phyloP scores from a whole-genome alignment of 2,113 vertebrate species.

The Halichoerus grypus region DNA sequence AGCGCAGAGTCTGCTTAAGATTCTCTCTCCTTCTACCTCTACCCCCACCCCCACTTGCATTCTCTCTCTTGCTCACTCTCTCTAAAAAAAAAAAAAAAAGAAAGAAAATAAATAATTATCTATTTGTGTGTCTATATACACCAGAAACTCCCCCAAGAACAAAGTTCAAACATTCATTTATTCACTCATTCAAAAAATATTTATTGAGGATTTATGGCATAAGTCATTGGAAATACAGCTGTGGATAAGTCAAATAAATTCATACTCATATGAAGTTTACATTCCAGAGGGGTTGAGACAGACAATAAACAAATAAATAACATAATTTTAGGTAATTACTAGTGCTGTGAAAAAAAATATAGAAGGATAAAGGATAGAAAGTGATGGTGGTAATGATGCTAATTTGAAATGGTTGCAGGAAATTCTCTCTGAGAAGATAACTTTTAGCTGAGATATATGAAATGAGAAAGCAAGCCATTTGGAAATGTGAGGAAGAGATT shows the following conservation, averaged over 20 bases:
- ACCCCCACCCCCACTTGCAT: no score
- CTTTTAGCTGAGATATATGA: neutral
- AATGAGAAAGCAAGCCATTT: neutral
- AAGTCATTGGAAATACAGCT: neutral
- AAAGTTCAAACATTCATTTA: neutral
- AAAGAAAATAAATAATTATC: neutral
- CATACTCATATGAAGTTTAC: neutral
- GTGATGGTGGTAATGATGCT: neutral
- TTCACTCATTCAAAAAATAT: conserved; percentile 51
- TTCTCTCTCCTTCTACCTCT: no score
- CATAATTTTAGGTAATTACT: neutral
- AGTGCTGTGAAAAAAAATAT: neutral
- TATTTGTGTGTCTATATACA: neutral
- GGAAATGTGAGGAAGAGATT: neutral
- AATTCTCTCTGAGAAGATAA: neutral
- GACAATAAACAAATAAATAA: neutral
- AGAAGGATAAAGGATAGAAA: neutral
- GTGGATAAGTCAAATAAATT: neutral
- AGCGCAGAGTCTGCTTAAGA: no score
- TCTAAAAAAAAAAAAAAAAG: neutral
- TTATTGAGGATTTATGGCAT: neutral
- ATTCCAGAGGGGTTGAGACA: neutral
- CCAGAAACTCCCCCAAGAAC: neutral
- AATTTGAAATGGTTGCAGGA: neutral
- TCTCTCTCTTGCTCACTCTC: no score